phyloP scores from a whole-genome alignment of 2,888 invertebrate genomes.

The Sisyra nigra region DNA sequence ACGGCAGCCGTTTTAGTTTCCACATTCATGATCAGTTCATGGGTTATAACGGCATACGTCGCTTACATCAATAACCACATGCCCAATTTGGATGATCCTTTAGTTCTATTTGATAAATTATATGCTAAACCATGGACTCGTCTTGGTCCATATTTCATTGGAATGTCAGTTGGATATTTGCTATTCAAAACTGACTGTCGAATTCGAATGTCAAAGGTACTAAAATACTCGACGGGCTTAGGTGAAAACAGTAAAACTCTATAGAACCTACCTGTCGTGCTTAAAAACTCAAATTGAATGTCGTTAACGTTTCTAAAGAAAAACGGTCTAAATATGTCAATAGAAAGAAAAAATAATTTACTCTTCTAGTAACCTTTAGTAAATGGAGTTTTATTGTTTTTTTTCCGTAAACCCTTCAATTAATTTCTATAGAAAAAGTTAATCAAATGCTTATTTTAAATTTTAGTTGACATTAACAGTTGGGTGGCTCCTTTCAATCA shows the following conservation, averaged over 20 bases:
- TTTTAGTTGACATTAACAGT: slow-evolving; percentile 42
- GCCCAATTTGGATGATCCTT: slow-evolving; percentile 62
- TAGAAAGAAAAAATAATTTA: background rate
- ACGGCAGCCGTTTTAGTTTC: slow-evolving; percentile 48
- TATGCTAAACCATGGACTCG: slow-evolving; percentile 84
- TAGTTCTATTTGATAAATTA: slow-evolving; percentile 74
- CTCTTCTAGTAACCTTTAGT: background rate
- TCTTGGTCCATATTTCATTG: slow-evolving; percentile 68
- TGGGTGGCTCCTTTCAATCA: slow-evolving; percentile 54
- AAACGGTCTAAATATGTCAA: no score
- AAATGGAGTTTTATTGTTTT: slow-evolving; percentile 1
- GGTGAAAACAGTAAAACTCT: no score
- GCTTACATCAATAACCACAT: slow-evolving; percentile 64
- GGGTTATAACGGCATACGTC: slow-evolving; percentile 64
- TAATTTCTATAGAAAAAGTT: no score
- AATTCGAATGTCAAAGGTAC: slow-evolving; percentile 55
- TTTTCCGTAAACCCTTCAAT: slow-evolving; percentile 2
- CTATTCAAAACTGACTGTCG: slow-evolving; percentile 68
- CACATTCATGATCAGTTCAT: slow-evolving; percentile 55
- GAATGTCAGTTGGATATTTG: slow-evolving; percentile 71
- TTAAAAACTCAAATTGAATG: no score
- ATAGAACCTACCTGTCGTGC: no score
- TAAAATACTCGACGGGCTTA: no score
- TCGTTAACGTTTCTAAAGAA: no score
- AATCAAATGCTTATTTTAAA: no score